Conservation (phyloP, 1,140 invertebrate genomes). For the Drosophila triauraria region DNA sequence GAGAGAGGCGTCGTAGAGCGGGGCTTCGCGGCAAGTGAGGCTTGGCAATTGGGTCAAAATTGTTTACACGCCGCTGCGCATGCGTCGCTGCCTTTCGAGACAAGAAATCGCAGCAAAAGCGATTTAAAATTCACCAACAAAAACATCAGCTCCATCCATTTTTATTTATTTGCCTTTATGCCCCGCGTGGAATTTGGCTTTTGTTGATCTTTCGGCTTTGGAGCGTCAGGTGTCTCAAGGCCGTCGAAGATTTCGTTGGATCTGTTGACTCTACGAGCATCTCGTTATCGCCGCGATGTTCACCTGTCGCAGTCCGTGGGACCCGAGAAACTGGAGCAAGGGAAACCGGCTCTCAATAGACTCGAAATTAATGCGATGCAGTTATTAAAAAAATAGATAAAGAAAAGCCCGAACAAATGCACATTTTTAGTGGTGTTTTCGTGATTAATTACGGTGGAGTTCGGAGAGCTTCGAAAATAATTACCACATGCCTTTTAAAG, state of each 20-base stretch:
- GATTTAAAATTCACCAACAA: conserved; percentile 46
- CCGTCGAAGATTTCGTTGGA: conserved; percentile 43
- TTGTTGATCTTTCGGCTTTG: conserved; percentile 37
- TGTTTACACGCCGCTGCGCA: conserved; percentile 67
- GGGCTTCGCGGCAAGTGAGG: conserved; percentile 42
- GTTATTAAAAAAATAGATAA: conserved; percentile 4
- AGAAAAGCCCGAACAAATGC: background rate
- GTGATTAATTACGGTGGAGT: background rate
- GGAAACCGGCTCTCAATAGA: conserved; percentile 29
- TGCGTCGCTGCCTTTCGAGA: conserved; percentile 35
- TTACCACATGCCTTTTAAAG: background rate
- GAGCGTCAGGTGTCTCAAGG: conserved; percentile 23
- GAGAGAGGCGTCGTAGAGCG: conserved; percentile 5
- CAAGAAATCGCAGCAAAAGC: conserved; percentile 26
- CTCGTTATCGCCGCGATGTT: conserved; percentile 20
- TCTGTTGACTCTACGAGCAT: conserved; percentile 24
- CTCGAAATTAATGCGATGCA: conserved; percentile 6
- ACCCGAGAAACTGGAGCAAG: conserved; percentile 36
- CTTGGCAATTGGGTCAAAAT: conserved; percentile 65
- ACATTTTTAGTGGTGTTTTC: background rate
- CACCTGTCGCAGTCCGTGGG: conserved; percentile 27
- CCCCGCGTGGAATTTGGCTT: conserved; percentile 29
- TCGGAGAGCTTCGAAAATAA: too few species aligned
- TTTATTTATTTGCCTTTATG: conserved; percentile 38
- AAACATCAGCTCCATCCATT: conserved; percentile 24